Conservation (phyloP, 2,888 invertebrate species). For the Syrphus vitripennis region DNA sequence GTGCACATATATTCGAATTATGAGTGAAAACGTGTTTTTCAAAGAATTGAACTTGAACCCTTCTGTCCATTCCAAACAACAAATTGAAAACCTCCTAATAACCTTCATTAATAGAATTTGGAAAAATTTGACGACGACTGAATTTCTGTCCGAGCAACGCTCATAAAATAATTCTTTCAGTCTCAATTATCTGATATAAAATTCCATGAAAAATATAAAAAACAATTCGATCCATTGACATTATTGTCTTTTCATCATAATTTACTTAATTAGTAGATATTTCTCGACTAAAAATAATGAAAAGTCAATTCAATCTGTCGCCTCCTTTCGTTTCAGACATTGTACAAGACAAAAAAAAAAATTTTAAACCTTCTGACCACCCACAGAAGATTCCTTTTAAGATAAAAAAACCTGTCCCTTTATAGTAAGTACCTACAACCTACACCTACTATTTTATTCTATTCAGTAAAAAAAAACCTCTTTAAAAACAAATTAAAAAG, state of each 20-base stretch:
- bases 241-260: constrained; percentile 6
- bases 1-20: no score
- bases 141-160: background rate
- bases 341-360: background rate
- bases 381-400: background rate
- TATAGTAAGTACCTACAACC: no score
- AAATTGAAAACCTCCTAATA: background rate
- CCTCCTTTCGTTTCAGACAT: background rate
- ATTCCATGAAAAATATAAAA: background rate
- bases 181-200: background rate
- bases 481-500: constrained; percentile 13
- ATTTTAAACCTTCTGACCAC: background rate
- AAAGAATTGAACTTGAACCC: no score
- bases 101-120: no score
- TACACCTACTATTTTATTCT: no score
- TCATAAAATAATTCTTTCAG: background rate
- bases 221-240: background rate
- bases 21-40: no score
- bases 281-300: constrained; percentile 20
- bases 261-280: constrained; percentile 37
- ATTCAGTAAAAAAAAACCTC: background rate
- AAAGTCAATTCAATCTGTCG: constrained; percentile 40
- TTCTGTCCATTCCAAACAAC: no score
- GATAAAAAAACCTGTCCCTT: no score
- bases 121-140: background rate